phyloP scores from a whole-genome alignment of 2,888 invertebrate species.

The Tupiocoris notatus region DNA sequence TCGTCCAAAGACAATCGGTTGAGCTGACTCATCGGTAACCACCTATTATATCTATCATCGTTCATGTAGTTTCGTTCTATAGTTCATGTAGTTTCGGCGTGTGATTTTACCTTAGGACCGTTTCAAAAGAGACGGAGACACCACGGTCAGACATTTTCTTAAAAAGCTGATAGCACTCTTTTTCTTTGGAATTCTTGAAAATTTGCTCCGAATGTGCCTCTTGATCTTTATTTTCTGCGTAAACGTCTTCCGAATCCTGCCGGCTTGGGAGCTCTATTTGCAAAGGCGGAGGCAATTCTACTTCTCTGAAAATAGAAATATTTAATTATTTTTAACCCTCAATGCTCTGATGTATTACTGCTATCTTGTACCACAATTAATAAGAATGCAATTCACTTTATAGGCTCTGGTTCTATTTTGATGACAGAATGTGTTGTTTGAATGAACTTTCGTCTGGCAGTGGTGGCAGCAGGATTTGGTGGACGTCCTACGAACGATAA shows the following conservation, averaged over 20 bases:
- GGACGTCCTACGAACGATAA: not conserved
- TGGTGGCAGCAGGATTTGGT: not conserved
- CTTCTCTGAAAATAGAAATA: constrained; percentile 23
- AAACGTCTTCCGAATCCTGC: not conserved
- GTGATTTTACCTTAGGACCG: constrained; percentile 61
- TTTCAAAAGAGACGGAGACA: constrained; percentile 66
- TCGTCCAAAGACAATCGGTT: too few relatives aligned
- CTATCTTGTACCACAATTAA: too few relatives aligned
- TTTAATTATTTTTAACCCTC: too few relatives aligned
- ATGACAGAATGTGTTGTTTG: constrained; percentile 30
- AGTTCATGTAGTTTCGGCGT: too few relatives aligned
- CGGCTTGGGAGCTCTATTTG: not conserved
- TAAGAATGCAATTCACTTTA: too few relatives aligned
- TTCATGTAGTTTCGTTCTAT: too few relatives aligned
- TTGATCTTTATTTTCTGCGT: not conserved
- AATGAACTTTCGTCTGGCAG: constrained; percentile 26
- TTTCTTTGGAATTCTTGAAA: constrained; percentile 60
- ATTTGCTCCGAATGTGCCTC: not conserved
- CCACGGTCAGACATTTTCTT: constrained; percentile 68
- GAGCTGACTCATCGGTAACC: too few relatives aligned
- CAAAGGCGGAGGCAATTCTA: constrained; percentile 10
- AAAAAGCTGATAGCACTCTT: constrained; percentile 68
- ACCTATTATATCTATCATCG: too few relatives aligned
- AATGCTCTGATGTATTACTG: too few relatives aligned
- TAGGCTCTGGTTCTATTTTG: constrained; percentile 32